phyloP scores from a whole-genome alignment of 2,797 vertebrate species.

The Enteromius trimaculatus region DNA sequence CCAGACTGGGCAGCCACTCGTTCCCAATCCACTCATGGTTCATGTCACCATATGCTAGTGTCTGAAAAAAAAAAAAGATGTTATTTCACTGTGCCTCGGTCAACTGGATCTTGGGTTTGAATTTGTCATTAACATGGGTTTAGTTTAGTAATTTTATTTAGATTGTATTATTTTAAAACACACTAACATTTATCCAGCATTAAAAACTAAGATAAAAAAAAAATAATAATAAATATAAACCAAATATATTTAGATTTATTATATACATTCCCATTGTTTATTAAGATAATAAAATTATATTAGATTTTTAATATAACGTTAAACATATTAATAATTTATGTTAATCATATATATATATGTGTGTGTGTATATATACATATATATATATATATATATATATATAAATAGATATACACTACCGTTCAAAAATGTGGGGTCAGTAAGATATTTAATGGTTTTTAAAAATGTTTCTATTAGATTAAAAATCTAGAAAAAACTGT shows the following conservation, averaged over 20 bases:
- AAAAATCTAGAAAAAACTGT: too few relatives aligned
- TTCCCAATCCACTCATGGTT: slow-evolving; percentile 90
- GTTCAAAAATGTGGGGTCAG: too few relatives aligned
- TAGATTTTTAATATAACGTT: background rate
- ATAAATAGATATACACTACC: too few relatives aligned
- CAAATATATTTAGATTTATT: background rate
- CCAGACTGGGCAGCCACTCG: slow-evolving; percentile 86
- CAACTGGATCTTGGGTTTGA: background rate
- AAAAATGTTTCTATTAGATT: too few relatives aligned
- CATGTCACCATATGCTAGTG: slow-evolving; percentile 88
- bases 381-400: background rate
- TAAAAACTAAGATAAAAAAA: too few relatives aligned
- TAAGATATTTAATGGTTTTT: too few relatives aligned
- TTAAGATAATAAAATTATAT: too few relatives aligned
- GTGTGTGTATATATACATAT: too few relatives aligned
- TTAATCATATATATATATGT: too few relatives aligned
- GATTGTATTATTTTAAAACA: background rate
- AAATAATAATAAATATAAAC: too few relatives aligned
- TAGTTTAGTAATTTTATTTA: background rate
- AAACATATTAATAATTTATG: too few relatives aligned
- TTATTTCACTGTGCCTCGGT: background rate
- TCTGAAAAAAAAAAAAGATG: slow-evolving; percentile 68
- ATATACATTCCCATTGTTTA: background rate
- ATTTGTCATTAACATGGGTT: background rate
- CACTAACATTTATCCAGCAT: too few relatives aligned